Evolutionary conservation across 2,797 vertebrate species (phyloP).

Genomic region (Enteromius treurensis): DNA sequence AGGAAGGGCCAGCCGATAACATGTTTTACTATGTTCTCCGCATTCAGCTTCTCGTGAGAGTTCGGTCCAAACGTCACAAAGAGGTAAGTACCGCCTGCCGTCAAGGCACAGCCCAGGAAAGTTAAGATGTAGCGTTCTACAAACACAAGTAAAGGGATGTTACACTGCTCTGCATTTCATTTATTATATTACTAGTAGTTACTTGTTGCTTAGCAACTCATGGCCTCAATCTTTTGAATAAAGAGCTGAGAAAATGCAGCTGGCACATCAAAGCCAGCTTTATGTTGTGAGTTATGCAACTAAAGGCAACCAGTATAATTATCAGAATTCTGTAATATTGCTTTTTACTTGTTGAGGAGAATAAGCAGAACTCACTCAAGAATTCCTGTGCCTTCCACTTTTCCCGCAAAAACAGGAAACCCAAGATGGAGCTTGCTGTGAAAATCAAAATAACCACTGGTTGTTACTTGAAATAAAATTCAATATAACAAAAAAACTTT

Average conservation of each 20-base stretch:
- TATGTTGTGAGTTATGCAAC: not conserved
- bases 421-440: conserved; percentile 92
- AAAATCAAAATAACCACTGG: conserved; percentile 27
- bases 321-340: not conserved
- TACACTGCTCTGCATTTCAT: not conserved
- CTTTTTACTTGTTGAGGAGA: not conserved
- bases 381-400: conserved; percentile 93
- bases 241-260: conserved; percentile 12
- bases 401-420: conserved; percentile 93
- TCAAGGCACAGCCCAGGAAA: conserved; percentile 87
- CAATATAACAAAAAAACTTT: not conserved
- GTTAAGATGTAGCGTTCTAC: conserved; percentile 87
- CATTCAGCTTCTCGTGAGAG: conserved; percentile 89
- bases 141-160: not conserved
- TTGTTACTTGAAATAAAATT: not conserved
- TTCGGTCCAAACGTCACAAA: conserved; percentile 95
- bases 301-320: not conserved
- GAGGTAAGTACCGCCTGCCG: conserved; percentile 88
- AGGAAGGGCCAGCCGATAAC: conserved; percentile 94
- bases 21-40: conserved; percentile 88
- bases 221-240: not conserved
- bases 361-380: conserved; percentile 85
- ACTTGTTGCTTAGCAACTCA: conserved; percentile 9
- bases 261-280: not conserved
- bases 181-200: not conserved